Percentiles rank a stretch among this genome's conserved stretches.
These are phyloP conservation scores for Fundulus diaphanus DNA, from an alignment of 2,797 vertebrate genomes.

Conservation along the genomic window DNA sequence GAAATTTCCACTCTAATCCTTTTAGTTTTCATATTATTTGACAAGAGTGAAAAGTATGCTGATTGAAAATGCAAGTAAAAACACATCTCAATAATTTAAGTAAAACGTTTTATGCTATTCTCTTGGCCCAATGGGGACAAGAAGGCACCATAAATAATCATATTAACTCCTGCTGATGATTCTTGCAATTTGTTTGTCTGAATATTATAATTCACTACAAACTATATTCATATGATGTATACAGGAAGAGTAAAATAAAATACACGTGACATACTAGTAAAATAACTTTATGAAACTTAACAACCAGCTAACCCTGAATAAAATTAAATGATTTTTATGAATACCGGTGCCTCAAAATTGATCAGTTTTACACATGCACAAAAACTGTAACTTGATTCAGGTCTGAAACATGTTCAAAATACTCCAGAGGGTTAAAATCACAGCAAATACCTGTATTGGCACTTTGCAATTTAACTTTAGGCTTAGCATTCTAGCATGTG, in stretches of 20 bases:
- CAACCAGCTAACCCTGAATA: background rate
- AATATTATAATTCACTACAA: slow-evolving; percentile 21
- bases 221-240: background rate
- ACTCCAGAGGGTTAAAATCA: slow-evolving; percentile 11
- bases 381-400: slow-evolving; percentile 19
- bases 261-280: slow-evolving; percentile 4
- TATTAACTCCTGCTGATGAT: background rate
- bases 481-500: slow-evolving; percentile 22
- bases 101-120: background rate
- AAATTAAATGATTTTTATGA: slow-evolving; percentile 2
- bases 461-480: slow-evolving; percentile 28
- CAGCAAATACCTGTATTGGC: slow-evolving; percentile 42
- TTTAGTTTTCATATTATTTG: background rate
- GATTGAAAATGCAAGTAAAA: background rate
- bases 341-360: slow-evolving; percentile 20
- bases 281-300: slow-evolving; percentile 1
- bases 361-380: slow-evolving; percentile 1
- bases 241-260: slow-evolving; percentile 2
- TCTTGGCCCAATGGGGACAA: background rate
- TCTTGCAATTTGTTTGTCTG: slow-evolving; percentile 11
- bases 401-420: slow-evolving; percentile 30
- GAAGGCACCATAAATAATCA: slow-evolving; percentile 27
- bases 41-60: background rate
- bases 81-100: background rate
- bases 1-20: background rate